A percentile compares a stretch with the other conserved stretches of the same genome.
Evolutionary conservation across 2,888 invertebrate species (phyloP).

Genomic region (Microctonus aethiopoides): DNA sequence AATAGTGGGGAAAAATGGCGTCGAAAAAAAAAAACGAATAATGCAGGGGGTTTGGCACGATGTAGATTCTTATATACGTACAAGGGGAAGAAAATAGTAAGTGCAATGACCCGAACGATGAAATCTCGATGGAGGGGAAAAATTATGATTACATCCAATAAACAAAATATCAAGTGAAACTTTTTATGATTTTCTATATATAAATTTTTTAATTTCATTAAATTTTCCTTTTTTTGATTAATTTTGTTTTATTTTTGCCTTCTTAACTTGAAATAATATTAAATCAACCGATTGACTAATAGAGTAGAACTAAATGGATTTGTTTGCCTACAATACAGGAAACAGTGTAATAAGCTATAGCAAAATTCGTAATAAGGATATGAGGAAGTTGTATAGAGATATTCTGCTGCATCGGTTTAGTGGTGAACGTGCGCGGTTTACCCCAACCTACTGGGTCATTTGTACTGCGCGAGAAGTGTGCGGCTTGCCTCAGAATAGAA

Average conservation of each 20-base stretch:
- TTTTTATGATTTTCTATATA: constrained; percentile 16
- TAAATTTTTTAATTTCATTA: background rate
- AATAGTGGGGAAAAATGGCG: constrained; percentile 10
- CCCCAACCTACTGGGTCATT: constrained; percentile 18
- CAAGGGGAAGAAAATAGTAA: constrained; percentile 12
- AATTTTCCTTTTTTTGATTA: too few species aligned
- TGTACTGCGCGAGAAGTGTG: constrained; percentile 17
- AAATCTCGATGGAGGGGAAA: constrained; percentile 7
- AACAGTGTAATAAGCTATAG: background rate
- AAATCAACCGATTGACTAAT: background rate
- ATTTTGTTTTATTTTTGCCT: too few species aligned
- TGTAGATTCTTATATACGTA: background rate
- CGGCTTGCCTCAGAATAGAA: constrained; percentile 11
- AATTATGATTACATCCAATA: constrained; percentile 24
- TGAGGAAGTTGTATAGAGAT: constrained; percentile 23
- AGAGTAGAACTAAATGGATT: background rate
- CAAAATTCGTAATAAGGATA: constrained; percentile 17
- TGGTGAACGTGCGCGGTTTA: constrained; percentile 18
- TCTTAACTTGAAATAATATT: too few species aligned
- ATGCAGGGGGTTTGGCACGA: background rate
- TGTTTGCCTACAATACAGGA: background rate
- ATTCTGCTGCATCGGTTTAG: constrained; percentile 19
- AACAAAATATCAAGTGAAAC: constrained; percentile 39
- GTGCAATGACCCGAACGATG: constrained; percentile 8
- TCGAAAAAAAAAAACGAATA: background rate